Base-by-base conservation (phyloP, 30 jellyfish, hydroid and myxozoan genomes). In the Kudoa iwatai region DNA sequence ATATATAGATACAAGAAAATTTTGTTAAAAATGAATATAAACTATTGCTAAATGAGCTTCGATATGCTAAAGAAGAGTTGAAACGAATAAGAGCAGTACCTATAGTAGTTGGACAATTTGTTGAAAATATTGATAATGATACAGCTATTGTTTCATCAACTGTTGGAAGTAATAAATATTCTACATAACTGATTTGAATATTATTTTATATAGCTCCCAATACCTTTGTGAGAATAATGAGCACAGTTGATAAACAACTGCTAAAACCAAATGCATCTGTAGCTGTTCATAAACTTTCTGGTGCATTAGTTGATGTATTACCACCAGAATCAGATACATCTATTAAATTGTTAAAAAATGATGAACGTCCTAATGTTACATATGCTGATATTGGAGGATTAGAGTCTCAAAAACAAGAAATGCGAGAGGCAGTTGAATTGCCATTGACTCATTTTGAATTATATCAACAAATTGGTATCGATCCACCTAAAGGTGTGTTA, bases 301-400 rank as follows among this genome's bases (percentile, higher is more conserved):
- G 58, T 59, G 90, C 85, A 15, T 32, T 68, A 30, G 90, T 68
- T 17, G 90, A 68, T 47, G 53, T 68, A 18, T 51, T 68, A 1
- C 90, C 90, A 18, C 85, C 90, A 9, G 90, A 68, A 53, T 84
- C 90, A 4, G 90, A 68, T 55, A 68, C 85, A 32, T 54, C 85
- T 40, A 68, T 68, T 30, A 64, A 85, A 12, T 57, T 68, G 85
- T 39, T 68, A 9, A 45, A 45, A 14, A 82, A 85, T 15, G 83
- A 58, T 42, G 90, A 68, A 30, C 58, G 58, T 19, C 90, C 90
- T 21, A 64, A 58, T 47, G 90, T 68, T 25, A 48, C 71, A 2
- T 68, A 68, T 51, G 62, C 90, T 6, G 90, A 68, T 49, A 59
- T 68, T 16, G 90, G 90, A 53, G 90, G 90, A 2, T 57, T 68